Evolutionary conservation across 2,888 invertebrate genomes (phyloP).

Genomic region (Epinotia bilunana): DNA sequence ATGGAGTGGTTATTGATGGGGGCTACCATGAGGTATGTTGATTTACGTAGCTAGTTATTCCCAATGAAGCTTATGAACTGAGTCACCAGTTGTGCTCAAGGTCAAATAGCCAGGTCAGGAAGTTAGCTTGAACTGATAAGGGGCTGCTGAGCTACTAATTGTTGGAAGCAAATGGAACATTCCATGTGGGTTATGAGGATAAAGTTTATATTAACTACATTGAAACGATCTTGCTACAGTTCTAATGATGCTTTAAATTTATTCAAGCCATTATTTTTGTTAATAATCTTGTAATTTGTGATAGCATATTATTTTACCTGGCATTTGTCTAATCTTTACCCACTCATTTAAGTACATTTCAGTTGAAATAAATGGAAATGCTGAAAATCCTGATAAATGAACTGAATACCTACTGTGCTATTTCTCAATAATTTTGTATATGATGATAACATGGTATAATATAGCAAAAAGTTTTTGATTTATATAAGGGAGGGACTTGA

Average conservation of each 20-base stretch:
- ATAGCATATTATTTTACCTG: neutral
- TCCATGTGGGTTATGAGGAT: slow-evolving; percentile 34
- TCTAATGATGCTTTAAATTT: neutral
- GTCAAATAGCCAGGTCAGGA: slow-evolving; percentile 60
- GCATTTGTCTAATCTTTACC: neutral
- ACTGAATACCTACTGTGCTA: neutral
- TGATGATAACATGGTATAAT: neutral
- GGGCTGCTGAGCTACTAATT: slow-evolving; percentile 32
- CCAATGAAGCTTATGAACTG: slow-evolving; percentile 45
- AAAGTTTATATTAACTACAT: slow-evolving; percentile 17
- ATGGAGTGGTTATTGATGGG: slow-evolving; percentile 82
- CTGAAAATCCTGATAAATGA: neutral
- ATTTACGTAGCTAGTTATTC: slow-evolving; percentile 43
- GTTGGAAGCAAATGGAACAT: slow-evolving; percentile 13
- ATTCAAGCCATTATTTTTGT: neutral
- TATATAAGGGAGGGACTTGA: too few relatives aligned
- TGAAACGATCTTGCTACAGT: neutral
- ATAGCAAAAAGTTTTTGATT: neutral
- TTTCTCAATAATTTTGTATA: too few relatives aligned
- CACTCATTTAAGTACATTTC: neutral
- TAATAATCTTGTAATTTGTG: neutral
- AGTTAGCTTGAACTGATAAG: slow-evolving; percentile 37
- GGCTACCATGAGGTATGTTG: slow-evolving; percentile 78
- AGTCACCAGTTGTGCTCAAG: slow-evolving; percentile 62
- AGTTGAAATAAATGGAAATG: neutral